Evolutionary conservation across 2,113 vertebrate genomes (phyloP).

Genomic region (Bostrychus sinensis): DNA sequence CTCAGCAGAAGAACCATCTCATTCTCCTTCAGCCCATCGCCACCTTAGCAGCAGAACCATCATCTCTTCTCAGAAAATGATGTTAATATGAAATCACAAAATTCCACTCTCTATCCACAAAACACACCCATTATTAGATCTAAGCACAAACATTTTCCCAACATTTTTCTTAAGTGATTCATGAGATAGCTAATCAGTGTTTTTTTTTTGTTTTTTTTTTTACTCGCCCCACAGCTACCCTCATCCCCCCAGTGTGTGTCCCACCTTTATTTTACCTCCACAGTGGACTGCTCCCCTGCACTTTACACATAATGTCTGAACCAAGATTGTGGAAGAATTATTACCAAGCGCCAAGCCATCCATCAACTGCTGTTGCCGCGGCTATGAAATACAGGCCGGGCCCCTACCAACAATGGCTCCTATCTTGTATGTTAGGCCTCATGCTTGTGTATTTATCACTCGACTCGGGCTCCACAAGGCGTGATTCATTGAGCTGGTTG

Average conservation of each 20-base stretch:
- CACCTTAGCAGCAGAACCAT: no score
- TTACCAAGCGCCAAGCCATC: constrained; percentile 65
- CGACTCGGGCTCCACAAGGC: constrained; percentile 61
- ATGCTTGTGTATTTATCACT: constrained; percentile 80
- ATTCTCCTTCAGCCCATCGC: no score
- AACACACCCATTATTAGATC: constrained; percentile 26
- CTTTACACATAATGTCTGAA: constrained; percentile 61
- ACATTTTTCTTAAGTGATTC: constrained; percentile 22
- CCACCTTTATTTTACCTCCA: constrained; percentile 51
- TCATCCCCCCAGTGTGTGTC: constrained; percentile 1
- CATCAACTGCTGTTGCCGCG: constrained; percentile 73
- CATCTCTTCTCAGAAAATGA: no score
- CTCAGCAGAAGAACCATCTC: no score
- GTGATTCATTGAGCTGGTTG: constrained; percentile 77
- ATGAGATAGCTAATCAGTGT: constrained; percentile 46
- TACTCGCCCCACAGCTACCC: background rate
- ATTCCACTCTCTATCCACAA: no score
- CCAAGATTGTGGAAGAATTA: constrained; percentile 77
- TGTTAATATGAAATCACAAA: no score
- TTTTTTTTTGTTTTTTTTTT: background rate
- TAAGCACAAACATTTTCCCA: constrained; percentile 11
- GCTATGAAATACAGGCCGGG: constrained; percentile 72
- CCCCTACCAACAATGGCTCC: constrained; percentile 72
- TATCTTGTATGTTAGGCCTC: constrained; percentile 78
- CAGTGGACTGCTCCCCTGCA: constrained; percentile 41